Percentiles rank a stretch among this genome's conserved stretches.
Evolutionary conservation across 2,888 invertebrate species (phyloP).

Genomic region (Aleiodes testaceus): DNA sequence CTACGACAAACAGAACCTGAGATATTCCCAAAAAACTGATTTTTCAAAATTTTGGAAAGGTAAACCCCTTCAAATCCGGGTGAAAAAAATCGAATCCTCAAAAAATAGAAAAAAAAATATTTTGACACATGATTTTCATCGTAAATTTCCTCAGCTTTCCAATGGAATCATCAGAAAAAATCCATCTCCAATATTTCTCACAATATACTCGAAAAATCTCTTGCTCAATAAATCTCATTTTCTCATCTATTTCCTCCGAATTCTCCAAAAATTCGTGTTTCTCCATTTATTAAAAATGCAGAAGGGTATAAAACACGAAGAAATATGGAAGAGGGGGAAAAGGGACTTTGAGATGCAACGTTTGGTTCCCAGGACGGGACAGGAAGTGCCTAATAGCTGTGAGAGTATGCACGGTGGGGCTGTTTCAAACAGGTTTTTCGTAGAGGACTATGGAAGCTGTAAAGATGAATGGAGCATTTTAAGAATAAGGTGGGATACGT

Average conservation of each 20-base stretch:
- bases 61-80: no score
- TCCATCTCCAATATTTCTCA: no score
- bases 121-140: no score
- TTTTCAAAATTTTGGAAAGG: no score
- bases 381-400: constrained; percentile 72
- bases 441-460: constrained; percentile 55
- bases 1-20: no score
- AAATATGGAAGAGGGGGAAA: constrained; percentile 28
- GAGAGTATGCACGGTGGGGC: constrained; percentile 65
- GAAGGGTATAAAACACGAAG: constrained; percentile 9
- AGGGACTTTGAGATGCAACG: constrained; percentile 54
- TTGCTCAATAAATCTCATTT: constrained; percentile 1
- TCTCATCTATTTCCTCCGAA: background rate
- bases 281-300: constrained; percentile 4
- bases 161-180: no score
- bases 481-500: constrained; percentile 49
- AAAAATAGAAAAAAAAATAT: no score
- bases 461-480: constrained; percentile 67
- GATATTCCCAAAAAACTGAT: no score
- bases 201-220: no score
- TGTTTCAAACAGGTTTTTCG: constrained; percentile 52
- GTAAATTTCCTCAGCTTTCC: no score
- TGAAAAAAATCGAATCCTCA: no score
- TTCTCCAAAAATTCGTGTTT: background rate
- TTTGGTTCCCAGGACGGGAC: constrained; percentile 68